Evolutionary conservation across 2,888 invertebrate genomes (phyloP), one percentile per base, ranked within the genome.

Genomic region (Cantharis lateralis): DNA sequence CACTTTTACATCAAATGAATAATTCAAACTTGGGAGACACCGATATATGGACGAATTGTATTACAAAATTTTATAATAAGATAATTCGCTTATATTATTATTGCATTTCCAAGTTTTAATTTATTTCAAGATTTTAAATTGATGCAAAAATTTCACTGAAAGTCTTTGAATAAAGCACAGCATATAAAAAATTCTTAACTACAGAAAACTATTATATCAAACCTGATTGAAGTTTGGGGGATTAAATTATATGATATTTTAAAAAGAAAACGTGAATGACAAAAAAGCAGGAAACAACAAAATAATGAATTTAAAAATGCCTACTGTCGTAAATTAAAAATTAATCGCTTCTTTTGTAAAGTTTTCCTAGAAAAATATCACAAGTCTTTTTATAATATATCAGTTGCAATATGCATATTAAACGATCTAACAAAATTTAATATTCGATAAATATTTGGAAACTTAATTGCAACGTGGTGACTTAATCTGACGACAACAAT

Each of bases 401-500:
- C 5, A 5, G n/a, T n/a, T n/a, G 48, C 48, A 48, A 48, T n/a
- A 48, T n/a, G 48, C 48, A 48, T 1, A 7, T 63, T 18, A 63
- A 16, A 18, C 63, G 3, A 63, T 63, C 18, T 63, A 63, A 63
- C 16, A 16, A 63, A 63, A 63, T 63, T 16, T 18, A 63, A 63
- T 18, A 63, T 63, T 15, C 5, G 11, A 63, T 63, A 63, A 16
- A 63, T 63, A 63, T 63, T 20, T 20, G 16, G 16, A 63, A 63
- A 63, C 63, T 63, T 63, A 63, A 16, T 18, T 20, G 16, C 63
- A 63, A 16, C 4, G 13, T 18, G 63, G 63, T 63, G 63, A 18
- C 11, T 63, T 15, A 63, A 63, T 63, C 63, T 3, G 63, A 15
- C 9, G 82, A 79, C 48, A 91, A 84, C 16, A 90, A 87, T 81